phyloP scores from a whole-genome alignment of 1,140 invertebrate genomes.

The Drosophila lacertosa region DNA sequence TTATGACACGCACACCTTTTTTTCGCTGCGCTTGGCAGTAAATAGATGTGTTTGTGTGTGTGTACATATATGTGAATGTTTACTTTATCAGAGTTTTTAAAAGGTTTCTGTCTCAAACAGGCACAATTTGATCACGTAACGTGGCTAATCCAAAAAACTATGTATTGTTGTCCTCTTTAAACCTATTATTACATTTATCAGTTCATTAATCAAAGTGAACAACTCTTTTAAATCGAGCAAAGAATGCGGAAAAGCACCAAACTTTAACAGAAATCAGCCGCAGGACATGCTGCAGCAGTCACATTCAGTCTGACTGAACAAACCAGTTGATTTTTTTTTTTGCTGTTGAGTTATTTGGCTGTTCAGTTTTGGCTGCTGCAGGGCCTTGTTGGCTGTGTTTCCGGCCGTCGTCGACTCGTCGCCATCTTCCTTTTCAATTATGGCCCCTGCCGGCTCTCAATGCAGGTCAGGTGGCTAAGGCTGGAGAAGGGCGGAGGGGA shows the following conservation, averaged over 20 bases:
- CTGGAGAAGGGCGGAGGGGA: neutral
- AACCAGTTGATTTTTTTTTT: conserved; percentile 29
- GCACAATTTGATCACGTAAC: neutral
- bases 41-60: conserved; percentile 11
- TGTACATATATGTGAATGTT: neutral
- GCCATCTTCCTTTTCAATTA: conserved; percentile 78
- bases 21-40: conserved; percentile 25
- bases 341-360: conserved; percentile 11
- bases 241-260: neutral
- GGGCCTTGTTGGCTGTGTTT: conserved; percentile 61
- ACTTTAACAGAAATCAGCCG: conserved; percentile 24
- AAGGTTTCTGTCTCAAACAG: neutral
- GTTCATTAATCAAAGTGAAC: neutral
- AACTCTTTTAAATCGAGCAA: conserved; percentile 8
- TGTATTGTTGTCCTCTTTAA: too few species aligned
- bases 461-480: conserved; percentile 14
- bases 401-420: conserved; percentile 62
- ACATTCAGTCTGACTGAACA: conserved; percentile 26
- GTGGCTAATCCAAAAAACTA: too few species aligned
- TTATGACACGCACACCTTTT: conserved; percentile 23
- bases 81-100: neutral
- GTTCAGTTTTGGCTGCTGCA: conserved; percentile 30
- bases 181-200: too few species aligned
- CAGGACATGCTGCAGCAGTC: conserved; percentile 36
- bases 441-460: conserved; percentile 16